These are phyloP conservation scores for Penaeus monodon DNA, from an alignment of 2,888 invertebrate genomes.

Conservation along the genomic window DNA sequence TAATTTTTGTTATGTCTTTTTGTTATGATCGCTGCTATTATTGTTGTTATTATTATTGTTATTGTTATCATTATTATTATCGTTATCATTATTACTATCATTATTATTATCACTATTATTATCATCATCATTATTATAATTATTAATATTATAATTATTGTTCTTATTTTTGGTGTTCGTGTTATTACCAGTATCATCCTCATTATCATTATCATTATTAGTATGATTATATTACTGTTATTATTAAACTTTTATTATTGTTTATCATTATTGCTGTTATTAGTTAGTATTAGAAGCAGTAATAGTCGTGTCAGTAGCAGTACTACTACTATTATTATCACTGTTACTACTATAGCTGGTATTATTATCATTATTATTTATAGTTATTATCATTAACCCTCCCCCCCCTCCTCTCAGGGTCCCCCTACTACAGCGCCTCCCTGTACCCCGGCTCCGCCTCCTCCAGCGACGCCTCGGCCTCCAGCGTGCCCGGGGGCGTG, in stretches of 20 bases:
- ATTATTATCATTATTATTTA: neutral
- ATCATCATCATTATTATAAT: neutral
- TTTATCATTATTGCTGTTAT: too few species aligned
- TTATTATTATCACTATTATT: neutral
- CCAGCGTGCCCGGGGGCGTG: constrained; percentile 15
- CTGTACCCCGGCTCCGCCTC: constrained; percentile 38
- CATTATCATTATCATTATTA: too few species aligned
- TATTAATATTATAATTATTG: too few species aligned
- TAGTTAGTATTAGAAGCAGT: too few species aligned
- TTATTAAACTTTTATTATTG: too few species aligned
- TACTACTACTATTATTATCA: too few species aligned
- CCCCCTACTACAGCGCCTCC: constrained; percentile 38
- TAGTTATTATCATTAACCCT: neutral
- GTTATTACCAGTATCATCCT: too few species aligned
- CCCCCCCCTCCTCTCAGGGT: constrained; percentile 13
- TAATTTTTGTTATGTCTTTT: too few species aligned
- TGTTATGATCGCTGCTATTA: neutral
- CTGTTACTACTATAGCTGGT: too few species aligned
- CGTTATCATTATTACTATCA: neutral
- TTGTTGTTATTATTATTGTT: neutral
- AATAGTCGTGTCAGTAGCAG: too few species aligned
- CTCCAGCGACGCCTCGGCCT: constrained; percentile 13
- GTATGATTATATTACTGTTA: too few species aligned
- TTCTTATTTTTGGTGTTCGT: too few species aligned
- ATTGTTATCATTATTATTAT: neutral